A percentile compares a stretch with the other conserved stretches of the same genome.
phyloP scores from a whole-genome alignment of 2,888 invertebrate species.

The Drosophila histrio region DNA sequence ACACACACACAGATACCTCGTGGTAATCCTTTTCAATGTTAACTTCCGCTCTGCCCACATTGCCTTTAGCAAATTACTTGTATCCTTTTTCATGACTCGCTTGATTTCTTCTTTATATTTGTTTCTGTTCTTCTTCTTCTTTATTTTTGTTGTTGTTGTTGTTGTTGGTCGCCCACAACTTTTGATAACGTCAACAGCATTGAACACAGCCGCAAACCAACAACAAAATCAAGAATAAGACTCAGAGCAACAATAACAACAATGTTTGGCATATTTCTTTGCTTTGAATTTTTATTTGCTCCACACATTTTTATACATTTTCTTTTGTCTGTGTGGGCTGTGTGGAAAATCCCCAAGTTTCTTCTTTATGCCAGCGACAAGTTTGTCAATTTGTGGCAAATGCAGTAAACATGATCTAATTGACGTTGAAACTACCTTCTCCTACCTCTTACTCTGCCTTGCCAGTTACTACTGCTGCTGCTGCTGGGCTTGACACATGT shows the following conservation, averaged over 20 bases:
- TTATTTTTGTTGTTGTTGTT: slow-evolving; percentile 1
- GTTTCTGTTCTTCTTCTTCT: not conserved
- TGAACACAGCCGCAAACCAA: slow-evolving; percentile 71
- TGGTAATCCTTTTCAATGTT: slow-evolving; percentile 81
- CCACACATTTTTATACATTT: slow-evolving; percentile 41
- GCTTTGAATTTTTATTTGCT: slow-evolving; percentile 68
- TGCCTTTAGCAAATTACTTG: slow-evolving; percentile 78
- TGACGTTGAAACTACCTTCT: slow-evolving; percentile 71
- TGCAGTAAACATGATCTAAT: slow-evolving; percentile 78
- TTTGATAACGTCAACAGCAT: slow-evolving; percentile 80
- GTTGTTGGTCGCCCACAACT: slow-evolving; percentile 55
- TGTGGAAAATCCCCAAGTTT: slow-evolving; percentile 5
- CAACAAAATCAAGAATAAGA: slow-evolving; percentile 29
- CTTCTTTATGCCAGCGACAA: slow-evolving; percentile 50
- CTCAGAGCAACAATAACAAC: slow-evolving; percentile 24
- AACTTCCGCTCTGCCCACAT: slow-evolving; percentile 70
- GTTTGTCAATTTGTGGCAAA: slow-evolving; percentile 79
- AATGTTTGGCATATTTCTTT: slow-evolving; percentile 53
- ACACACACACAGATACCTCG: not conserved
- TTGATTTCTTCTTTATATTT: slow-evolving; percentile 47
- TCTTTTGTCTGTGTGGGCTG: slow-evolving; percentile 9
- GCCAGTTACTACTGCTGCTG: not conserved
- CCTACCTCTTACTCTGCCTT: not conserved
- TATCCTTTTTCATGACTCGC: slow-evolving; percentile 75
- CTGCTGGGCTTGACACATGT: slow-evolving; percentile 70